Evolutionary conservation across 2,113 vertebrate species (phyloP).

Genomic region (Capra hircus): DNA sequence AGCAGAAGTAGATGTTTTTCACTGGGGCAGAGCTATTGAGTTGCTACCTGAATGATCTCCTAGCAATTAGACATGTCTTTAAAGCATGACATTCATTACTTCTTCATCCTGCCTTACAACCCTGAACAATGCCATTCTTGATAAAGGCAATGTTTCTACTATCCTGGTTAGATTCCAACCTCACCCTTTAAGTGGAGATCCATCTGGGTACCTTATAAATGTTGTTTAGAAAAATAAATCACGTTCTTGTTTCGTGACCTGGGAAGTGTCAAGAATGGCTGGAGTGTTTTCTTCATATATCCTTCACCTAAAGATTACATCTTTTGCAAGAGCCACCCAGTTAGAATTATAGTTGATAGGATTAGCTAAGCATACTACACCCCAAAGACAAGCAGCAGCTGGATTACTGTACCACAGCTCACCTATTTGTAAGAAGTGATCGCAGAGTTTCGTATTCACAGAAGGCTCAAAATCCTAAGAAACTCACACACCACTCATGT

Average conservation of each 20-base stretch:
- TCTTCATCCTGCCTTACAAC: neutral
- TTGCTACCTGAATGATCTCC: neutral
- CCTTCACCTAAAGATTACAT: constrained; percentile 15
- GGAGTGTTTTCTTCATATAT: neutral
- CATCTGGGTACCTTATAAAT: neutral
- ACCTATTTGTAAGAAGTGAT: neutral
- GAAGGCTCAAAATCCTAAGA: neutral
- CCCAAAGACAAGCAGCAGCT: constrained; percentile 33
- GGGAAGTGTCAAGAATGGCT: neutral
- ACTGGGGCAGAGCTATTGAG: neutral
- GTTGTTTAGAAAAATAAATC: neutral
- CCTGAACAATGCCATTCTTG: neutral
- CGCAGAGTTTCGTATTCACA: neutral
- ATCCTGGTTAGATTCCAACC: neutral
- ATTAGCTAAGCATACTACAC: constrained; percentile 32
- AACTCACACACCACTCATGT: neutral
- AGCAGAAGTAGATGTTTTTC: neutral
- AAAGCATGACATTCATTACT: neutral
- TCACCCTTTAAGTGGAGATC: neutral
- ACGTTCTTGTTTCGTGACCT: neutral
- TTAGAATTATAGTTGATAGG: constrained; percentile 5
- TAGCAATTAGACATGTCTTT: neutral
- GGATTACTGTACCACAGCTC: neutral
- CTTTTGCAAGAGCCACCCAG: constrained; percentile 31
- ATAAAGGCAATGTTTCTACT: neutral